A percentile compares a stretch with the other conserved stretches of the same genome.
These are phyloP conservation scores for Caligus rogercresseyi DNA, from an alignment of 1,140 invertebrate genomes.

Conservation along the genomic window DNA sequence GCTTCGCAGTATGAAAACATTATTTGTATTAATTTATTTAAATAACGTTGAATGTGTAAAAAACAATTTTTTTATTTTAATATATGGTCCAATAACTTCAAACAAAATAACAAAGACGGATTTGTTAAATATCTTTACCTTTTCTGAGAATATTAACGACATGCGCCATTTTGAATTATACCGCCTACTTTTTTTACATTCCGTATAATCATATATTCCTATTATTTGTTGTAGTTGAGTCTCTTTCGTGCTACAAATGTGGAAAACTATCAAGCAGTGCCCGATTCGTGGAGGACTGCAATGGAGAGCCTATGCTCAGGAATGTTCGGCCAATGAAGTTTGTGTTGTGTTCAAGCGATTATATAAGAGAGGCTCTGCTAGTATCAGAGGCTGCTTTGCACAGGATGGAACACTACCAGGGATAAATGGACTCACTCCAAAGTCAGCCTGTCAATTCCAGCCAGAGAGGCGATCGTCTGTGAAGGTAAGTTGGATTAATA, in stretches of 20 bases:
- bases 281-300: conserved; percentile 7
- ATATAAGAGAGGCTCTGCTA: conserved; percentile 15
- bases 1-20: too few species aligned
- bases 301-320: not conserved
- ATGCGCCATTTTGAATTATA: too few species aligned
- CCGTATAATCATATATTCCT: not conserved
- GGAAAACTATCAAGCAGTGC: conserved; percentile 1
- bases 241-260: conserved; percentile 14
- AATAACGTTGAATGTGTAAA: too few species aligned
- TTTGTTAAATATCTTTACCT: too few species aligned
- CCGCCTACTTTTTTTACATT: too few species aligned
- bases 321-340: conserved; percentile 5
- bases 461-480: conserved; percentile 12
- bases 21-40: too few species aligned
- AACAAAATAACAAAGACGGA: too few species aligned
- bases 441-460: not conserved
- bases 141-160: too few species aligned
- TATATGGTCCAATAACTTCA: too few species aligned
- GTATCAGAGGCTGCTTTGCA: conserved; percentile 5
- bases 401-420: not conserved
- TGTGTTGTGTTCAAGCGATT: conserved; percentile 14
- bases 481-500: not conserved
- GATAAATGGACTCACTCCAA: not conserved
- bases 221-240: not conserved
- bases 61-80: too few species aligned